Evolutionary conservation across 2,797 vertebrate species (phyloP), one percentile per base, ranked within the genome.

Genomic region (Masticophis lateralis): DNA sequence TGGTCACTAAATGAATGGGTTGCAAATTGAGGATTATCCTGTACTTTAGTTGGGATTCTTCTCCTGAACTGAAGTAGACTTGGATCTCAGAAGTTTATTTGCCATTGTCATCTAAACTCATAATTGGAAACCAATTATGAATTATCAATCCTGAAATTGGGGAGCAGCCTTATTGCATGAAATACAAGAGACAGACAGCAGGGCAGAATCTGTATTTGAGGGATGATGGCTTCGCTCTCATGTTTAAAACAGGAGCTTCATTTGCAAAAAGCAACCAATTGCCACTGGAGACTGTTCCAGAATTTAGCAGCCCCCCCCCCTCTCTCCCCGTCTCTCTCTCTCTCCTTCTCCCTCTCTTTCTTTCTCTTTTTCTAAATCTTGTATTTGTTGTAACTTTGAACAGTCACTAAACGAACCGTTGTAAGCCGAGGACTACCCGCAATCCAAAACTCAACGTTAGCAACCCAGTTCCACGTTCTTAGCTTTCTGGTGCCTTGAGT

Each of bases 291-390:
- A 11, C 74, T 47, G 74, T 83, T 83, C 20, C 5, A 25, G 20
- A 47, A 83, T 83, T 83, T 47, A 47, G 74, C 37, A 5, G 9
- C 18, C 8, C 43, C 32, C 11, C 12, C 14, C 55, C 4, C 56
- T 18, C 14, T 57, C 18, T 59, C 59, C 20, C 1, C 11, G 1
- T 53, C 53, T 11, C 53, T 11, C 0, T 27, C 8, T 3, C 8
- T 10, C 25, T 25, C 20, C 2, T 0, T 0, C 22, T 7, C 7
- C 1, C 60, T 22, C 6, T 1, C 27, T 66, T 0, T n/a, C 4
- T 63, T 0, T 13, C 1, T n/a, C 28, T n/a, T 2, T 60, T 43
- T 22, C 88, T 43, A 16, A 69, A 10, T 7, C 43, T n/a, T 9
- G 0, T 32, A 32, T 53, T 86, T n/a, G 60, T 61, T 66, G 61